Conservation (phyloP, 2,113 vertebrate species). For the Thermophis baileyi region DNA sequence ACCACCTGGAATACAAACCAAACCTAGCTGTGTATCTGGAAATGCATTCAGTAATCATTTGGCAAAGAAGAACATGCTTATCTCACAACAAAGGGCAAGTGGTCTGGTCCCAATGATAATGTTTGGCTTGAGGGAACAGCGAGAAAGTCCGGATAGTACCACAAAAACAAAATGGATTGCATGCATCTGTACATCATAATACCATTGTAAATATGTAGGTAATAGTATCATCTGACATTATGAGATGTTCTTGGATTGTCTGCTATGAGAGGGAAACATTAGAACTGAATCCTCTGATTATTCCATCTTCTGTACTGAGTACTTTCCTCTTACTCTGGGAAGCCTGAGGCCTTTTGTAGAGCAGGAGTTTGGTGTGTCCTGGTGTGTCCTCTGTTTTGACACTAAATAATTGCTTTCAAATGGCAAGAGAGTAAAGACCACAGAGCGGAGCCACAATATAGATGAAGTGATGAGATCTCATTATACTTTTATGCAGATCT, state of each 20-base stretch:
- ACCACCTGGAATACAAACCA: background rate
- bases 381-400: background rate
- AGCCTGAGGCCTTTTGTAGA: background rate
- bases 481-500: background rate
- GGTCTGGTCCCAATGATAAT: background rate
- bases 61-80: background rate
- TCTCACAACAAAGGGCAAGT: background rate
- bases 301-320: background rate
- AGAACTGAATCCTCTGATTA: background rate
- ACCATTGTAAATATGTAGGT: background rate
- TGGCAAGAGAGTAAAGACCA: background rate
- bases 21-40: background rate
- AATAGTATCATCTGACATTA: background rate
- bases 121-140: background rate
- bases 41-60: background rate
- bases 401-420: background rate
- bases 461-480: background rate
- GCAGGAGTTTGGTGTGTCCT: background rate
- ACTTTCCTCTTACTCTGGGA: background rate
- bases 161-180: background rate
- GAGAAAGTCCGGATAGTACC: background rate
- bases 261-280: background rate
- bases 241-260: background rate
- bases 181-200: background rate
- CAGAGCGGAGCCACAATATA: background rate